A percentile compares a stretch with the other conserved stretches of the same genome.
phyloP scores from a whole-genome alignment of 1,140 invertebrate genomes.

The Brachionus rubens region DNA sequence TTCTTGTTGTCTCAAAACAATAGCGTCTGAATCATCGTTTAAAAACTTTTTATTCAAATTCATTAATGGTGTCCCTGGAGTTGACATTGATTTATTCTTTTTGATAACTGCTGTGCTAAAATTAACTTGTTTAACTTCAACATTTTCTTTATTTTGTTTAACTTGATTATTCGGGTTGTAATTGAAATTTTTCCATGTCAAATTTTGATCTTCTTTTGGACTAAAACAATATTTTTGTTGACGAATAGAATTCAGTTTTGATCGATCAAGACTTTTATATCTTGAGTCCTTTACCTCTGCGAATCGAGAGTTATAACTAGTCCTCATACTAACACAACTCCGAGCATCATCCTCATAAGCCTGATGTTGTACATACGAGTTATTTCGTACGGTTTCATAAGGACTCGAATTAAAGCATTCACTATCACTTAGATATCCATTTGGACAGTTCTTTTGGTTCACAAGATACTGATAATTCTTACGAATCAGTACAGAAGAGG shows the following conservation, averaged over 20 bases:
- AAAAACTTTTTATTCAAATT: background rate
- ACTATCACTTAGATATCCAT: slow-evolving; percentile 19
- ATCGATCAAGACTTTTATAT: slow-evolving; percentile 26
- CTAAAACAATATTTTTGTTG: background rate
- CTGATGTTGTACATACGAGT: background rate
- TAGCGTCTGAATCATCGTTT: background rate
- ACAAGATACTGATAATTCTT: background rate
- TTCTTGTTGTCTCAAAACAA: slow-evolving; percentile 7
- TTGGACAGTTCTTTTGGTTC: background rate
- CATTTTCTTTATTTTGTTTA: background rate
- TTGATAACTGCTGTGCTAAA: background rate
- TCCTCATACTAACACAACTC: slow-evolving; percentile 1
- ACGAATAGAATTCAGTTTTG: background rate
- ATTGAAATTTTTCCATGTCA: slow-evolving; percentile 13
- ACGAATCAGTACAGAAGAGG: background rate
- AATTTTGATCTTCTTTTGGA: background rate
- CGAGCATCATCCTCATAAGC: background rate
- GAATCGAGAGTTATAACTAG: background rate
- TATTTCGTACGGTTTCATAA: background rate
- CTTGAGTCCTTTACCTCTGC: background rate
- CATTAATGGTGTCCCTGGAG: background rate
- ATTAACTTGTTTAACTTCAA: background rate
- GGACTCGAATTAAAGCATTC: background rate
- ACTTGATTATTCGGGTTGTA: slow-evolving; percentile 1
- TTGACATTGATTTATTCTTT: slow-evolving; percentile 10